phyloP scores from a whole-genome alignment of 2,888 invertebrate genomes.

The Scotopteryx bipunctaria region DNA sequence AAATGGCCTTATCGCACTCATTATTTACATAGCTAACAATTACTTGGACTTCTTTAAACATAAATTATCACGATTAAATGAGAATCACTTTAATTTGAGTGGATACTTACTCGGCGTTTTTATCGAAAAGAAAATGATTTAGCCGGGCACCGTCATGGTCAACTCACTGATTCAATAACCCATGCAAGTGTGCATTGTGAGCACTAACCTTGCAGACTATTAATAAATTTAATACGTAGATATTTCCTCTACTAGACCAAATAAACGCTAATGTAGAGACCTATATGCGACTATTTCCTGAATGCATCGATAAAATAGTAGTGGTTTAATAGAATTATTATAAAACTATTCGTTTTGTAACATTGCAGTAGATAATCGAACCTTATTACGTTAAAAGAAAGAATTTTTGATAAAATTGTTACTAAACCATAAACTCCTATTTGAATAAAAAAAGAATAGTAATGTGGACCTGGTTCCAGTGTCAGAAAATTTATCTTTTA shows the following conservation, averaged over 20 bases:
- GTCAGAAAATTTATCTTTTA: too few relatives aligned
- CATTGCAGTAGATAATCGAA: neutral
- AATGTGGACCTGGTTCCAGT: too few relatives aligned
- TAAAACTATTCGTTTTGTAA: neutral
- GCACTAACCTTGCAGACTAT: slow-evolving; percentile 75
- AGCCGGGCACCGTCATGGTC: slow-evolving; percentile 9
- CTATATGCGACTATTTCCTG: slow-evolving; percentile 21
- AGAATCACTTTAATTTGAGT: neutral
- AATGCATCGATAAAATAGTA: slow-evolving; percentile 36
- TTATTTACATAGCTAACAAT: too few relatives aligned
- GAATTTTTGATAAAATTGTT: too few relatives aligned
- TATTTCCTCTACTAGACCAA: slow-evolving; percentile 47
- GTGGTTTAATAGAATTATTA: neutral
- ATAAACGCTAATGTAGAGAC: slow-evolving; percentile 33
- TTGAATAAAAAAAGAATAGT: neutral
- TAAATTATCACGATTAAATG: too few relatives aligned
- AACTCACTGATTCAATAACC: slow-evolving; percentile 25
- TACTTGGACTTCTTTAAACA: too few relatives aligned
- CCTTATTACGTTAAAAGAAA: too few relatives aligned
- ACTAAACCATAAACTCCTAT: too few relatives aligned
- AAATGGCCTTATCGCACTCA: too few relatives aligned
- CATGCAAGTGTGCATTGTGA: slow-evolving; percentile 60
- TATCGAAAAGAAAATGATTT: slow-evolving; percentile 1
- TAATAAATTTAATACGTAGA: slow-evolving; percentile 72
- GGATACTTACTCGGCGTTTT: neutral